Base-by-base conservation (phyloP, 1,140 invertebrate species). In the Stegodyphus dumicola region DNA sequence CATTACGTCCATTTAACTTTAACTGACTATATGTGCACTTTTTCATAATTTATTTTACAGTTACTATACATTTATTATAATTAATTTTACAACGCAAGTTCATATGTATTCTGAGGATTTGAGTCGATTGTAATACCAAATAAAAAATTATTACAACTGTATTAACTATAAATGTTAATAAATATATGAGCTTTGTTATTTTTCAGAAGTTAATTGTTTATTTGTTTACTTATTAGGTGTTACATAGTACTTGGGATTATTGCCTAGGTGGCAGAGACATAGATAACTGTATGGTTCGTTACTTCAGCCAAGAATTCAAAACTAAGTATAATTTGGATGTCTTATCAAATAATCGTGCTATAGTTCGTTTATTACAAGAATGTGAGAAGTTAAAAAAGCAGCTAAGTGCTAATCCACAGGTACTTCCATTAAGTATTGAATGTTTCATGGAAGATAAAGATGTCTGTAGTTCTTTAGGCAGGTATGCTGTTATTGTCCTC, bases 371-470 rank as follows among this genome's bases (percentile, higher is more conserved):
- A 2, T 89, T 96, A 1, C 93, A 95, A 84, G 98, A 99, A 92
- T 96, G 97, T 77, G 98, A 99, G 89, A 99, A 98, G 91, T 89
- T 99, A 11, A 99, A 99, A 90, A 99, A 99, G 90, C 95, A 99
- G 90, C 99, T 99, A 97, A 99, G 97, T 17, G 97, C 98, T 0
- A 99, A 89, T 70, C 75, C 96, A 18, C 97, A 96, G 0, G 94
- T 93, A 64, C 92, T 99, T 87, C 98, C 98, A 0, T 91, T 99
- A 15, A 96, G 96, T 90, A 99, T 99, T 89, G 99, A 99, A 90
- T 99, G 98, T 90, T 99, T 99, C 88, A 98, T 99, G 94, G 95
- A 99, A 60, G 98, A 99, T 88, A 95, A 95, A 88, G 98, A 99
- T 92, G 98, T 99, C 0, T 94, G 93, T 81, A 94, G 94, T 7